Conservation (phyloP, 2,113 vertebrate genomes). For the Coturnix japonica region DNA sequence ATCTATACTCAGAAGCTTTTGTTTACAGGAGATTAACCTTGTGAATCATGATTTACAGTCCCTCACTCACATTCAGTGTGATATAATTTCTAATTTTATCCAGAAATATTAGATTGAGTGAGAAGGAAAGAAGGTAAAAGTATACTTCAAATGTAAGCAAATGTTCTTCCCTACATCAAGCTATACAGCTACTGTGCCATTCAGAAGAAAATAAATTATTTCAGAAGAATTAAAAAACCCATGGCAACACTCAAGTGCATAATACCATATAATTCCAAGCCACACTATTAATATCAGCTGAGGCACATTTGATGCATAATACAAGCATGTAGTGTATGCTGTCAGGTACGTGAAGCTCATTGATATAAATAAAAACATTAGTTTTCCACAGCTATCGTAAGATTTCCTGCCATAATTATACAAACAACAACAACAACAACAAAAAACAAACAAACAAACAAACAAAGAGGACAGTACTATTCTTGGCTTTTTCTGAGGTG, state of each 20-base stretch:
- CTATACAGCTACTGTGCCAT: slow-evolving; percentile 34
- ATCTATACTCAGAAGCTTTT: slow-evolving; percentile 24
- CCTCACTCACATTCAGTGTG: slow-evolving; percentile 42
- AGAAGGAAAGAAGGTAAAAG: slow-evolving; percentile 29
- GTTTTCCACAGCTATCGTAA: slow-evolving; percentile 8
- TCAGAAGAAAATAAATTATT: neutral
- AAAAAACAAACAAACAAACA: too few relatives aligned
- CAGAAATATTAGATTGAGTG: slow-evolving; percentile 41
- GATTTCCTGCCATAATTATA: neutral
- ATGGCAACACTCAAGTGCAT: neutral
- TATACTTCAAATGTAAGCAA: slow-evolving; percentile 27
- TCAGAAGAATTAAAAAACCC: neutral
- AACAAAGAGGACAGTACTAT: neutral
- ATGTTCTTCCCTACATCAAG: slow-evolving; percentile 9
- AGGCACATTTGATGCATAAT: neutral
- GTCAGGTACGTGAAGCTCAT: neutral
- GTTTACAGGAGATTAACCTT: slow-evolving; percentile 10
- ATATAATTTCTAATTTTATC: slow-evolving; percentile 43
- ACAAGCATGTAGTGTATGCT: neutral
- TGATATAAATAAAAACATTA: neutral
- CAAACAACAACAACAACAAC: too few relatives aligned
- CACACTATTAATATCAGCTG: neutral
- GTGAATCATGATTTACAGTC: slow-evolving; percentile 61
- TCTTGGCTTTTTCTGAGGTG: neutral
- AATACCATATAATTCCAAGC: neutral